Base-by-base conservation (phyloP, 1,140 invertebrate species). In the Gryon sp. region DNA sequence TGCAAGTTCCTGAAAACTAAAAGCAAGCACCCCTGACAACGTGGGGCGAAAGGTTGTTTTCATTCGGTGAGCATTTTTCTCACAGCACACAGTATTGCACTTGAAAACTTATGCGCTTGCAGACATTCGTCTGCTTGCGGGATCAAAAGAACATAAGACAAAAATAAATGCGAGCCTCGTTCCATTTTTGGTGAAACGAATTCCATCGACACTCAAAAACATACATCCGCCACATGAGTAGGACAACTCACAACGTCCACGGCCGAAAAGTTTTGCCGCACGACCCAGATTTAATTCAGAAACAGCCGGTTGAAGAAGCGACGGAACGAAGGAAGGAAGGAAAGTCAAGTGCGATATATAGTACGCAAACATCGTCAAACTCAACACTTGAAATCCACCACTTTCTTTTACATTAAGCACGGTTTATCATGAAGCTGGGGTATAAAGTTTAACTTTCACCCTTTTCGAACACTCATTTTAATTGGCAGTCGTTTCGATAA, bases 71-170 rank as follows among this genome's bases (percentile, higher is more conserved):
- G 11, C 46, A 45, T 62, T 72, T 62, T 73, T 63, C 41, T 41
- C 24, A 16, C 19, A 36, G 8, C 19, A 32, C n/a, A n/a, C n/a
- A n/a, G 20, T 36, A 59, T 73, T 63, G 50, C 68, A 40, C 59
- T 63, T 41, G 50, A 62, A 36, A 59, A 46, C 36, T 9, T 7
- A 4, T 14, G 40, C 8, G 28, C 30, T 36, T 16, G 30, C 46
- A 46, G 24, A 28, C 38, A 18, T 15, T 19, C 12, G 24, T 4
- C 0, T 11, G 43, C 9, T 28, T 24, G 26, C 26, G 28, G 14
- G 55, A 70, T 70, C 46, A 70, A 70, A 70, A 70, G 55, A 52
- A 52, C 43, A 36, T 60, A 53, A 53, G 45, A 52, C 20, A 14
- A 45, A 40, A 46, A 50, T 43, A 38, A 36, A 4, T 19, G 14